phyloP scores from a whole-genome alignment of 2,888 invertebrate genomes.

The Heliconius hortense region DNA sequence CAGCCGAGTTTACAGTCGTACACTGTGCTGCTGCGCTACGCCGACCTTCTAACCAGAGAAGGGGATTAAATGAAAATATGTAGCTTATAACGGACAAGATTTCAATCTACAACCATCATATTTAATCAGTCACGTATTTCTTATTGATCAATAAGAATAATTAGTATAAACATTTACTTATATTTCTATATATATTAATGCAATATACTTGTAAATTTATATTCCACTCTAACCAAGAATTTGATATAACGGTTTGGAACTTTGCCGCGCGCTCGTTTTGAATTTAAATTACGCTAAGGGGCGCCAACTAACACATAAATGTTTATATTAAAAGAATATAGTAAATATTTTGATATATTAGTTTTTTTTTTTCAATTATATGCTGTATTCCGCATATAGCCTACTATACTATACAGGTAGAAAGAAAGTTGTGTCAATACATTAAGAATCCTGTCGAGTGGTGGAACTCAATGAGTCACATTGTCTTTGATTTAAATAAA shows the following conservation, averaged over 20 bases:
- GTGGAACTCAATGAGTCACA: too few relatives aligned
- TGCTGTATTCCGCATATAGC: background rate
- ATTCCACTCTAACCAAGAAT: constrained; percentile 40
- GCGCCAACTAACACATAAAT: constrained; percentile 18
- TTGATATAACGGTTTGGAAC: constrained; percentile 45
- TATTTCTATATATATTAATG: constrained; percentile 24
- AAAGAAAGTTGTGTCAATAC: too few relatives aligned
- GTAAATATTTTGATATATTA: background rate
- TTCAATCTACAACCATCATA: background rate
- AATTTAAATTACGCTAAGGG: constrained; percentile 44
- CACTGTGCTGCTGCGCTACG: background rate
- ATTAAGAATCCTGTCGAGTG: too few relatives aligned
- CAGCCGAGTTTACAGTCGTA: background rate
- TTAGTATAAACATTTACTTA: constrained; percentile 1
- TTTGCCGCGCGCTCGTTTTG: constrained; percentile 43
- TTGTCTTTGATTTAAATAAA: too few relatives aligned
- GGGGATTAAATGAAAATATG: background rate
- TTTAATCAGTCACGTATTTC: background rate
- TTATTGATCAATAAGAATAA: background rate
- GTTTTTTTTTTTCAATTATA: background rate
- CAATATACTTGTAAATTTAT: constrained; percentile 37
- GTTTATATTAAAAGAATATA: background rate
- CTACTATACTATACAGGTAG: too few relatives aligned
- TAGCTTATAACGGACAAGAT: background rate
- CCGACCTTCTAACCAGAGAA: background rate